Percentiles rank a stretch among this genome's conserved stretches.
phyloP scores from a whole-genome alignment of 2,888 invertebrate species.

The Cancer borealis region DNA sequence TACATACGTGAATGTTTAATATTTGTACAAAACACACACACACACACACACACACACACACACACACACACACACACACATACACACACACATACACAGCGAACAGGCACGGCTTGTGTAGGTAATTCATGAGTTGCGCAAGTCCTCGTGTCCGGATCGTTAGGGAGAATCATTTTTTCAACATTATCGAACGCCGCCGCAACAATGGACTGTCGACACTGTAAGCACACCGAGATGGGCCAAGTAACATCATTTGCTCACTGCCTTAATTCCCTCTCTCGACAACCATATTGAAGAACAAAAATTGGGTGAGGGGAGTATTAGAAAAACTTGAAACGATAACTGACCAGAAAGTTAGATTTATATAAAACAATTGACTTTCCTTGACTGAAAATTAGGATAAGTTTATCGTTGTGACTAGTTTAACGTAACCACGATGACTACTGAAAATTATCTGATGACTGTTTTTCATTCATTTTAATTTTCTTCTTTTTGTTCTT shows the following conservation, averaged over 20 bases:
- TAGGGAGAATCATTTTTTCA: not conserved
- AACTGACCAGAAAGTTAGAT: not conserved
- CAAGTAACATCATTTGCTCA: not conserved
- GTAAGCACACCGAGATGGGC: not conserved
- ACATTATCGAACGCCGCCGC: not conserved
- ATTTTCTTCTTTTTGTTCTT: too few species aligned
- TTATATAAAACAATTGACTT: too few species aligned
- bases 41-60: conserved; percentile 5
- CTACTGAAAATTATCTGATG: too few species aligned
- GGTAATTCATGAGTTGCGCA: conserved; percentile 26
- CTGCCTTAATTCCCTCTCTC: not conserved
- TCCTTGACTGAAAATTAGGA: too few species aligned
- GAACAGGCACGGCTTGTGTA: not conserved
- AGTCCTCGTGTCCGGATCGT: conserved; percentile 15
- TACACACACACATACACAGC: not conserved
- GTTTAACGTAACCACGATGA: too few species aligned
- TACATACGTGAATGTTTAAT: not conserved
- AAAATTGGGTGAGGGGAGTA: not conserved
- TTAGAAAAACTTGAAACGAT: not conserved
- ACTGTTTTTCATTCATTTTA: too few species aligned
- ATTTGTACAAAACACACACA: not conserved
- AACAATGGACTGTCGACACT: conserved; percentile 2
- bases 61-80: conserved; percentile 40
- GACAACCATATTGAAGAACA: not conserved
- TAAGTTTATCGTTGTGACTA: too few species aligned